A percentile compares a stretch with the other conserved stretches of the same genome.
These are phyloP conservation scores for Podarcis cretensis DNA, from an alignment of 2,113 vertebrate genomes.

Conservation along the genomic window DNA sequence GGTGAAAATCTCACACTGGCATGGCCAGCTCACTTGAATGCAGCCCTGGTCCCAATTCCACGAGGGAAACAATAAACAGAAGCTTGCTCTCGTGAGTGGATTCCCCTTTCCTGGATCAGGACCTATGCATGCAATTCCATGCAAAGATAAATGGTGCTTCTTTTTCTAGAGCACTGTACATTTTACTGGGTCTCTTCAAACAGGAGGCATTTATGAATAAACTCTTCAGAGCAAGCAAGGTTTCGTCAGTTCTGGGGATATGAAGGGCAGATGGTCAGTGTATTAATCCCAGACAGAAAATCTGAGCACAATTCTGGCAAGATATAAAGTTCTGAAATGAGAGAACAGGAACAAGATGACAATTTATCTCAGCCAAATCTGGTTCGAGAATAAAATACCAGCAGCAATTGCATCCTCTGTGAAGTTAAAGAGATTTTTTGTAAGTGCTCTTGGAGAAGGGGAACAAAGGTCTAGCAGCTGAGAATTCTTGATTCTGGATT, in stretches of 20 bases:
- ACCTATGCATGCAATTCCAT: background rate
- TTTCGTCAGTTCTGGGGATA: conserved; percentile 14
- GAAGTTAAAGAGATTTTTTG: background rate
- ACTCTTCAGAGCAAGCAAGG: background rate
- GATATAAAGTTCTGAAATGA: background rate
- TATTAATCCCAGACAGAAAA: conserved; percentile 36
- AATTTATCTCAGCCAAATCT: background rate
- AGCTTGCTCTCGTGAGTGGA: background rate
- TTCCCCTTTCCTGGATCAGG: background rate
- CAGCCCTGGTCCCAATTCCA: background rate
- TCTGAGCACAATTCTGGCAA: conserved; percentile 25
- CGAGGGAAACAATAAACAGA: background rate
- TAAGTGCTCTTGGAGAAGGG: background rate
- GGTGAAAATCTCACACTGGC: no score
- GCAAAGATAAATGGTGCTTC: background rate
- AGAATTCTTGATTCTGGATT: background rate
- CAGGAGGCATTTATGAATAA: conserved; percentile 31
- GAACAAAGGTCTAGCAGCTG: background rate
- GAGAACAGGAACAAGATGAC: background rate
- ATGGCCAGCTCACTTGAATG: no score
- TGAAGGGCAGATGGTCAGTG: conserved; percentile 30
- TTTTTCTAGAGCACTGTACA: background rate
- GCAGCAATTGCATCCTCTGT: background rate
- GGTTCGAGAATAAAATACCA: background rate
- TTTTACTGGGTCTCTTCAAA: conserved; percentile 31